Base-by-base conservation (phyloP, 2,797 vertebrate genomes). In the Chelidonichthys spinosus region DNA sequence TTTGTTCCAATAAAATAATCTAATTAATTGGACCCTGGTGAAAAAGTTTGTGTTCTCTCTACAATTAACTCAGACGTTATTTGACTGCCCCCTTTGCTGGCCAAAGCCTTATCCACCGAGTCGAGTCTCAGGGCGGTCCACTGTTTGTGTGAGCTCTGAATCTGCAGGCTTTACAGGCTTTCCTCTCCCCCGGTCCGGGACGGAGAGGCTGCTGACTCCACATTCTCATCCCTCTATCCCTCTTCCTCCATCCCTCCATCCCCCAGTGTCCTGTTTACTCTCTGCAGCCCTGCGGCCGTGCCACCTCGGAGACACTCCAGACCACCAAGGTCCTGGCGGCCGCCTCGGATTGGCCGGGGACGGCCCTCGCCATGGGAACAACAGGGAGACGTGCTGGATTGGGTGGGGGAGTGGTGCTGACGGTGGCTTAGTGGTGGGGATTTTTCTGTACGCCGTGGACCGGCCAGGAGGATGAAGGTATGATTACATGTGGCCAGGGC, bases 241-340 rank as follows among this genome's bases (percentile, higher is more conserved):
- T 83, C 82, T 90, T 88, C 84, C 78, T 91, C 83, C 83, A 85
- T 87, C 82, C 74, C 81, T 89, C 89, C 87, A 88, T 90, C 76
- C 91, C 89, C 87, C 87, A 62, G 90, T 90, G 90, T 90, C 90
- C 89, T 92, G 93, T 93, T 93, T 92, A 93, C 89, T 85, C 90
- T 84, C 82, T 75, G 76, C 83, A 87, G 90, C 87, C 90, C 87
- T 92, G 90, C 60, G 87, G 92, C 89, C 8, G 69, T 90, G 87
- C 93, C 92, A 93, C 93, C 93, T 93, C 88, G 73, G 92, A 93
- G 91, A 87, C 88, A 76, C 88, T 91, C 90, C 90, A 93, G 92
- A 93, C 92, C 93, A 92, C 93, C 92, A 92, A 92, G 90, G 90
- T 67, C 92, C 86, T 83, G 82, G 74, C 69, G 72, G 87, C 84